Percentiles rank a stretch among this genome's conserved stretches.
Evolutionary conservation across 2,888 invertebrate species (phyloP).

Genomic region (Tolmerus cingulatus): DNA sequence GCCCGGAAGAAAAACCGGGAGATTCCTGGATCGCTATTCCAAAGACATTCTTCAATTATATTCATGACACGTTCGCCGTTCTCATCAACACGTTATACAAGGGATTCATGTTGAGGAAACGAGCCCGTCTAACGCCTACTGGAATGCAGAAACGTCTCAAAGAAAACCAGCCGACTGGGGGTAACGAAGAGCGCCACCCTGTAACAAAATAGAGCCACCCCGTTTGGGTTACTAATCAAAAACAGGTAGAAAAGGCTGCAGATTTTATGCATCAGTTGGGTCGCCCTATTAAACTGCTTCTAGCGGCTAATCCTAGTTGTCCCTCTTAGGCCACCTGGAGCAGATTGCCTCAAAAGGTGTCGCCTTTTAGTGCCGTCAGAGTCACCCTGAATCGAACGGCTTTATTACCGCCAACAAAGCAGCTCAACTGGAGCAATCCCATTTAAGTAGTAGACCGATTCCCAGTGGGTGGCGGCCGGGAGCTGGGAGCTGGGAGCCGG

Average conservation of each 20-base stretch:
- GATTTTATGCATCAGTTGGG: not conserved
- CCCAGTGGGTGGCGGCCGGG: not conserved
- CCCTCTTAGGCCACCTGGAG: not conserved
- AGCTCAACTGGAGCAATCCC: not conserved
- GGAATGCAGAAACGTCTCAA: not conserved
- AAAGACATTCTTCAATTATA: not conserved
- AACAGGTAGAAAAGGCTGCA: not conserved
- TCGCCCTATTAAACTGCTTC: not conserved
- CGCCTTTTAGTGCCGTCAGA: not conserved
- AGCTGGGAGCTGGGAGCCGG: too few species aligned
- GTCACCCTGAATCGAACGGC: not conserved
- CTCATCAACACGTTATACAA: not conserved
- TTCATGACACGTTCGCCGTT: not conserved
- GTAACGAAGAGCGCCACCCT: not conserved
- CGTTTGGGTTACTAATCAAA: not conserved
- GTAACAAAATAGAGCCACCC: not conserved
- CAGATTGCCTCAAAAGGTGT: not conserved
- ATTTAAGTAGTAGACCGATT: not conserved
- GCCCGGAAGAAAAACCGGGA: not conserved
- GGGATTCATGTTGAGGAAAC: not conserved
- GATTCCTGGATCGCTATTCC: not conserved
- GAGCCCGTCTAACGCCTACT: not conserved
- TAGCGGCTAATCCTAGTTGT: not conserved
- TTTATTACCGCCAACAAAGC: not conserved
- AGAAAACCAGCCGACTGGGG: not conserved